Percentiles rank a stretch among this genome's conserved stretches.
Evolutionary conservation across 1,140 invertebrate genomes (phyloP).

Genomic region (Cyclargus thomasi): DNA sequence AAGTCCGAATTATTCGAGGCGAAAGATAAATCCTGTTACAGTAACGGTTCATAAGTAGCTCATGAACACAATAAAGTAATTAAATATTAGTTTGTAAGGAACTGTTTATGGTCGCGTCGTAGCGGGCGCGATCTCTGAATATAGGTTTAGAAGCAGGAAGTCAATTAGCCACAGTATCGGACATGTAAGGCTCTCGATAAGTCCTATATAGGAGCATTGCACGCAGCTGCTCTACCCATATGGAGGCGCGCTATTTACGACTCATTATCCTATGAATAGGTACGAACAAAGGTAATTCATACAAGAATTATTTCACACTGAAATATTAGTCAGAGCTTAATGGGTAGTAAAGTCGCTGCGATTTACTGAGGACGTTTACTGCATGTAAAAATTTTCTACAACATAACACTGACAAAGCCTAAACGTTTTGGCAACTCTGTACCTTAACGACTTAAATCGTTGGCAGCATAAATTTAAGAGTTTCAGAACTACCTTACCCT

Average conservation of each 20-base stretch:
- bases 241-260: conserved; percentile 4
- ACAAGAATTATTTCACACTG: neutral
- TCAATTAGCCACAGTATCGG: conserved; percentile 10
- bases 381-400: neutral
- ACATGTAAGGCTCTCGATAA: conserved; percentile 9
- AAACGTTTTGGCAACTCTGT: neutral
- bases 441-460: too few species aligned
- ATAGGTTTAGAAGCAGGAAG: conserved; percentile 12
- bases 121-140: neutral
- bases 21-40: neutral
- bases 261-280: conserved; percentile 2
- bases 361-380: neutral
- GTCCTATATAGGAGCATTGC: conserved; percentile 8
- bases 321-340: neutral
- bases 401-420: neutral
- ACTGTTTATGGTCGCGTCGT: neutral
- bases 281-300: conserved; percentile 6
- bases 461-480: too few species aligned
- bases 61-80: neutral
- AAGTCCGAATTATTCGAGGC: neutral
- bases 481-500: too few species aligned
- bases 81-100: neutral
- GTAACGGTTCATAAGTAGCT: neutral
- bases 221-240: conserved; percentile 10
- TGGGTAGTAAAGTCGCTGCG: neutral